Percentiles rank a stretch among this genome's conserved stretches.
phyloP scores from a whole-genome alignment of 2,797 vertebrate genomes.

The Acanthurus leucopareius region DNA sequence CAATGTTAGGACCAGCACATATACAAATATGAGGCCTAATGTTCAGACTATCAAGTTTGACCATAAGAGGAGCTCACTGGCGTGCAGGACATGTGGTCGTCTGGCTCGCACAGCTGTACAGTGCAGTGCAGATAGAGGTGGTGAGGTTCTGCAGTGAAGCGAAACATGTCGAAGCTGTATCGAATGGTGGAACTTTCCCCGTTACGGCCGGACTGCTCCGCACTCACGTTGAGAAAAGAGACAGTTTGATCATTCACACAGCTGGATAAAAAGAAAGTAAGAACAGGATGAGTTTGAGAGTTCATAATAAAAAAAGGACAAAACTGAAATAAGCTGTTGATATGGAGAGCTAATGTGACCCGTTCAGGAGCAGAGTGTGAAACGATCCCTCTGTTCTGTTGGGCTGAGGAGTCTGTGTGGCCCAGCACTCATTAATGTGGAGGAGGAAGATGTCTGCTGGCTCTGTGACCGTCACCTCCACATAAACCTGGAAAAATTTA shows the following conservation, averaged over 20 bases:
- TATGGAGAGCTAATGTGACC: slow-evolving; percentile 55
- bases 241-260: slow-evolving; percentile 79
- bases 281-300: not conserved
- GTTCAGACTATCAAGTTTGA: not conserved
- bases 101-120: slow-evolving; percentile 81
- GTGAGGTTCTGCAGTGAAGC: slow-evolving; percentile 70
- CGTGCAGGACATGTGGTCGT: slow-evolving; percentile 72
- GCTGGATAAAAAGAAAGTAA: slow-evolving; percentile 52
- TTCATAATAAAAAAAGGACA: rapidly evolving
- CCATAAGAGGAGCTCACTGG: slow-evolving; percentile 72
- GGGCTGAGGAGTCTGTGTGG: slow-evolving; percentile 69
- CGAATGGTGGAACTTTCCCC: slow-evolving; percentile 70
- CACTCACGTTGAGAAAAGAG: slow-evolving; percentile 61
- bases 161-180: slow-evolving; percentile 86
- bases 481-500: slow-evolving; percentile 69
- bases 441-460: slow-evolving; percentile 81
- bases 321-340: too few species aligned
- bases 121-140: slow-evolving; percentile 85
- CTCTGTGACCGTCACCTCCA: slow-evolving; percentile 77
- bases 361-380: slow-evolving; percentile 78
- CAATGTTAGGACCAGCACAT: not conserved
- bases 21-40: not conserved
- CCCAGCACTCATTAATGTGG: slow-evolving; percentile 84
- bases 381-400: slow-evolving; percentile 51
- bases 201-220: slow-evolving; percentile 37